These are phyloP conservation scores for Zoanthus gigantus DNA, from an alignment of 92 coral and sea anemone genomes.

Conservation along the genomic window DNA sequence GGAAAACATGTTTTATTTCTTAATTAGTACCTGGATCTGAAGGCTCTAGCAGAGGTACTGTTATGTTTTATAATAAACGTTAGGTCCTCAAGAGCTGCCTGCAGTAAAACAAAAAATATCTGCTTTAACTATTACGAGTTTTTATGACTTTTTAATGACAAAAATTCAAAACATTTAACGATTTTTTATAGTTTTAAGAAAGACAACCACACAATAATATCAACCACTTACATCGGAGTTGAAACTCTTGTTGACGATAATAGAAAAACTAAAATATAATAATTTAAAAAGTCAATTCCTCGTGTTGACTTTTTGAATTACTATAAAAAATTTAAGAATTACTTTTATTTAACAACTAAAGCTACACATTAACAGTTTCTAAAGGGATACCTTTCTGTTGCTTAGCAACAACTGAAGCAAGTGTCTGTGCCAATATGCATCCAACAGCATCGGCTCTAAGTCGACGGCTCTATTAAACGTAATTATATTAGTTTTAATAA, in stretches of 20 bases:
- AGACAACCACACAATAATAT: no score
- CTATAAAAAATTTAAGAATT: no score
- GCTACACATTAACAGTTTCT: no score
- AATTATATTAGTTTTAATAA: neutral
- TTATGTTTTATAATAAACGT: conserved; percentile 89
- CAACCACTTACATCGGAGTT: no score
- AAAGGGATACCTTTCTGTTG: conserved; percentile 73
- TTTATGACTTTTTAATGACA: neutral
- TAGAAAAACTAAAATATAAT: no score
- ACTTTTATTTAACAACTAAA: no score
- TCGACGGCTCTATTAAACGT: conserved; percentile 79
- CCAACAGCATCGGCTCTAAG: conserved; percentile 87
- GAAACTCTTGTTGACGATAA: no score
- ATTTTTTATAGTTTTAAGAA: no score
- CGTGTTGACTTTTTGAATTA: no score
- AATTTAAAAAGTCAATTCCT: no score
- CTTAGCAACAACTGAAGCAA: conserved; percentile 84
- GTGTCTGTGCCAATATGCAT: conserved; percentile 98
- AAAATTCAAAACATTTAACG: no score
- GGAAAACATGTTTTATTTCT: no score
- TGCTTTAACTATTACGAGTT: neutral
- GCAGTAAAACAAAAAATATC: neutral
- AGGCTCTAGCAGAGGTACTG: conserved; percentile 81
- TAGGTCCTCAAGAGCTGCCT: conserved; percentile 96
- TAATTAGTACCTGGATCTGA: conserved; percentile 77